Evolutionary conservation across 1,140 invertebrate species (phyloP).

Genomic region (Trichonephila clavata): DNA sequence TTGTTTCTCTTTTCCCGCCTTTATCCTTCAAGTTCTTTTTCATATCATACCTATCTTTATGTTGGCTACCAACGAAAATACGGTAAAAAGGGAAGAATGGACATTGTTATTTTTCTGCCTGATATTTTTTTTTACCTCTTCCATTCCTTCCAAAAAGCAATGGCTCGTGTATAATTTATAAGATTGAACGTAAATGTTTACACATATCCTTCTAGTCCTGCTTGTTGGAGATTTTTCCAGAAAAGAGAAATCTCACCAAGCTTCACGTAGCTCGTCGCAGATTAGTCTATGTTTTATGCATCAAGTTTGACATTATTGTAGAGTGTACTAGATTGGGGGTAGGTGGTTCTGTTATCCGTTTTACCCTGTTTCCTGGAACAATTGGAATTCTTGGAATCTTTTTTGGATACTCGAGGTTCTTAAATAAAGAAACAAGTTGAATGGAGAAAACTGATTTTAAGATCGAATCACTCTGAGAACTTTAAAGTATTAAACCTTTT

Average conservation of each 20-base stretch:
- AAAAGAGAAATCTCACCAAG: slow-evolving; percentile 28
- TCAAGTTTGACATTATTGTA: slow-evolving; percentile 27
- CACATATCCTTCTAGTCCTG: not conserved
- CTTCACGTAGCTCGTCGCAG: slow-evolving; percentile 26
- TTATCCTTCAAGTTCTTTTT: slow-evolving; percentile 14
- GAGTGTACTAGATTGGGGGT: not conserved
- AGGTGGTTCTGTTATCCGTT: not conserved
- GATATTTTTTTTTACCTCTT: not conserved
- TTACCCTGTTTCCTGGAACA: slow-evolving; percentile 38
- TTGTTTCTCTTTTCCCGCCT: not conserved
- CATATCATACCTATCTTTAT: slow-evolving; percentile 13
- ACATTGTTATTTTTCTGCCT: not conserved
- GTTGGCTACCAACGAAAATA: not conserved
- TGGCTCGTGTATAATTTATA: slow-evolving; percentile 70
- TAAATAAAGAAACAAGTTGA: slow-evolving; percentile 26
- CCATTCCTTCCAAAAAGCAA: slow-evolving; percentile 6
- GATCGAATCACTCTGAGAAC: not conserved
- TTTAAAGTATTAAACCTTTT: slow-evolving; percentile 1
- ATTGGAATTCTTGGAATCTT: slow-evolving; percentile 24
- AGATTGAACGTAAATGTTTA: slow-evolving; percentile 65
- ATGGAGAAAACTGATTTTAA: not conserved
- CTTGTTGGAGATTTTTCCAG: not conserved
- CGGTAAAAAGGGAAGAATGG: slow-evolving; percentile 8
- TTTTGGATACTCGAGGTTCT: not conserved
- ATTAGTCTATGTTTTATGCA: slow-evolving; percentile 69